phyloP scores from a whole-genome alignment of 2,888 invertebrate genomes.

The Trimorus sp. region DNA sequence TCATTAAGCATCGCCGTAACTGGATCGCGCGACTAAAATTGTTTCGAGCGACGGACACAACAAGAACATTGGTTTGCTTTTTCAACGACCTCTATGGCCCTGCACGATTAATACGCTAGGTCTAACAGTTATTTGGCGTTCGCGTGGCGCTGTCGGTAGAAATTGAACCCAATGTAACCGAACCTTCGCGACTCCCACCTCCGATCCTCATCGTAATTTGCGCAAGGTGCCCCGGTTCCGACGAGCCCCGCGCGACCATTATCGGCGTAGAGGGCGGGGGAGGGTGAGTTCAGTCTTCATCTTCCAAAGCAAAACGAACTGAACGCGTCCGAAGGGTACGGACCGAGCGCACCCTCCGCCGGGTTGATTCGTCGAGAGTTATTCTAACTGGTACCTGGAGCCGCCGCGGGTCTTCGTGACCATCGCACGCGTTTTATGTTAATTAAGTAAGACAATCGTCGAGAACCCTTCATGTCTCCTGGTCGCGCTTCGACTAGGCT shows the following conservation, averaged over 20 bases:
- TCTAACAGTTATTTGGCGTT: too few relatives aligned
- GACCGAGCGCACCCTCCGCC: constrained; percentile 18
- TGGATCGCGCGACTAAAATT: constrained; percentile 45
- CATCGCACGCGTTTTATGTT: not conserved
- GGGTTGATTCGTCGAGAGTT: constrained; percentile 20
- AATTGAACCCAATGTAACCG: not conserved
- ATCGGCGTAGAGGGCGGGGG: constrained; percentile 3
- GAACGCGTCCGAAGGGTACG: not conserved
- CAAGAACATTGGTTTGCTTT: constrained; percentile 32
- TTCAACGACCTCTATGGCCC: constrained; percentile 4
- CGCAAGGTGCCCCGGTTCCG: constrained; percentile 69
- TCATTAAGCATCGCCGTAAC: constrained; percentile 15
- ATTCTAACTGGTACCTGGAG: constrained; percentile 12
- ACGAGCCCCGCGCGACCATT: constrained; percentile 57
- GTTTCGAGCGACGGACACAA: constrained; percentile 59
- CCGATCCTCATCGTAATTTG: constrained; percentile 74
- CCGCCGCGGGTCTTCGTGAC: not conserved
- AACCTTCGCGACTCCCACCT: constrained; percentile 26
- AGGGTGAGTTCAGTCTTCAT: constrained; percentile 14
- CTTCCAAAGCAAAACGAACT: constrained; percentile 8
- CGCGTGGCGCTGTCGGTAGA: not conserved
- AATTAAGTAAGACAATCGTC: constrained; percentile 17
- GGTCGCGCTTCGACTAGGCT: constrained; percentile 81
- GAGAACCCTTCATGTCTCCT: constrained; percentile 79
- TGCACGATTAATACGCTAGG: not conserved